Percentiles rank a stretch among this genome's conserved stretches.
Conservation (phyloP, 2,113 vertebrate species). For the Turdus rufiventris region DNA sequence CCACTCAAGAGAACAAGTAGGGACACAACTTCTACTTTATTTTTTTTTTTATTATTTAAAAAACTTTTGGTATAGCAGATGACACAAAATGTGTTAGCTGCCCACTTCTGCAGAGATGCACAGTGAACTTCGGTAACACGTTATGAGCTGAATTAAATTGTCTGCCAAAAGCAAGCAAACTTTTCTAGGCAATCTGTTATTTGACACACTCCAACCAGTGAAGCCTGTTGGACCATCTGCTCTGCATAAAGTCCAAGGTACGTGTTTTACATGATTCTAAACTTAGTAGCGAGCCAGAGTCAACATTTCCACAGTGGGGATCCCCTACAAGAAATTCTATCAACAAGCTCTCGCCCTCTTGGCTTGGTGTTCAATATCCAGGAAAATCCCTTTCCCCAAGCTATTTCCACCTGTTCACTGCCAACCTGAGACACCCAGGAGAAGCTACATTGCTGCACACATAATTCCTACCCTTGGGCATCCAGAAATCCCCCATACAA, state of each 20-base stretch:
- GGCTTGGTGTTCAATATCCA: background rate
- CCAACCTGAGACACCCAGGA: background rate
- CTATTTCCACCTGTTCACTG: background rate
- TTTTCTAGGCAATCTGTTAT: conserved; percentile 69
- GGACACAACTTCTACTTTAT: background rate
- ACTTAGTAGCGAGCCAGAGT: background rate
- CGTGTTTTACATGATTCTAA: conserved; percentile 3
- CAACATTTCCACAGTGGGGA: conserved; percentile 15
- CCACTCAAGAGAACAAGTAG: background rate
- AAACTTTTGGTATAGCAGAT: conserved; percentile 24
- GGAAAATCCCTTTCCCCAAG: background rate
- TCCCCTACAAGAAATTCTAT: background rate
- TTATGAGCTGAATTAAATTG: background rate
- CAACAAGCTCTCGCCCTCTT: background rate
- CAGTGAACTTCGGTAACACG: background rate
- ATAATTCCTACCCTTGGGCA: background rate
- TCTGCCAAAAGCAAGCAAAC: conserved; percentile 34
- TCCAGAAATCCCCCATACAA: background rate
- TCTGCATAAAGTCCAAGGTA: conserved; percentile 23
- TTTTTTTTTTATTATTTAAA: conserved; percentile 8
- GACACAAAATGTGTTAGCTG: conserved; percentile 37
- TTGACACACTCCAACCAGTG: conserved; percentile 57
- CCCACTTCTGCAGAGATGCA: background rate
- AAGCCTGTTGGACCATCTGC: conserved; percentile 61
- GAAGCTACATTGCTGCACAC: background rate